A percentile compares a stretch with the other conserved stretches of the same genome.
phyloP scores from a whole-genome alignment of 2,888 invertebrate species.

The Nymphalis urticae region DNA sequence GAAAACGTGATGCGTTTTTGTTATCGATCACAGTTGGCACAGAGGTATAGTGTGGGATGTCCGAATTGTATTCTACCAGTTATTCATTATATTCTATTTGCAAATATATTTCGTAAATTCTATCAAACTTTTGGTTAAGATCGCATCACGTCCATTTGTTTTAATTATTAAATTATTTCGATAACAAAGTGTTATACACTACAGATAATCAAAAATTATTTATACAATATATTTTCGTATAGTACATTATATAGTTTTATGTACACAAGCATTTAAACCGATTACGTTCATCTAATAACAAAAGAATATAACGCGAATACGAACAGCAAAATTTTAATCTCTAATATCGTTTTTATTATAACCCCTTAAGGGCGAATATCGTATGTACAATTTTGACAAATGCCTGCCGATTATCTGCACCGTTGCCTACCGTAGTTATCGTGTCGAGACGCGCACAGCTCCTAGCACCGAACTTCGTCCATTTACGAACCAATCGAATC shows the following conservation, averaged over 20 bases:
- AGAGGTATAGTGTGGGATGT: background rate
- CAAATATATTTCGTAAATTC: background rate
- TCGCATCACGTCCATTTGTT: constrained; percentile 20
- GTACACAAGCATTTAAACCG: constrained; percentile 25
- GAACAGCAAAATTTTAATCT: constrained; percentile 10
- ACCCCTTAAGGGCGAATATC: background rate
- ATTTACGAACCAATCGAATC: constrained; percentile 17
- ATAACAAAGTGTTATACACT: constrained; percentile 10
- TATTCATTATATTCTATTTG: background rate
- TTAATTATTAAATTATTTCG: background rate
- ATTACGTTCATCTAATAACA: background rate
- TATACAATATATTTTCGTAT: constrained; percentile 27
- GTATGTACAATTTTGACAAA: constrained; percentile 20
- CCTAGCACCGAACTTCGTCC: constrained; percentile 3
- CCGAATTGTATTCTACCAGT: background rate
- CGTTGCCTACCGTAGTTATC: constrained; percentile 12
- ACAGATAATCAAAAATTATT: constrained; percentile 24
- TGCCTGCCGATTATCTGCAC: constrained; percentile 27
- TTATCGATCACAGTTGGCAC: constrained; percentile 25
- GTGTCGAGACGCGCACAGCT: constrained; percentile 16
- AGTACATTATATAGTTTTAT: constrained; percentile 31
- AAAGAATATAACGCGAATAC: constrained; percentile 1
- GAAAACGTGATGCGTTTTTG: constrained; percentile 25
- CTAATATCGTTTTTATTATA: constrained; percentile 6
- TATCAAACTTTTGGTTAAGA: background rate